Evolutionary conservation across 23 tunicate genomes (phyloP).

Genomic region (Corella eumyota): DNA sequence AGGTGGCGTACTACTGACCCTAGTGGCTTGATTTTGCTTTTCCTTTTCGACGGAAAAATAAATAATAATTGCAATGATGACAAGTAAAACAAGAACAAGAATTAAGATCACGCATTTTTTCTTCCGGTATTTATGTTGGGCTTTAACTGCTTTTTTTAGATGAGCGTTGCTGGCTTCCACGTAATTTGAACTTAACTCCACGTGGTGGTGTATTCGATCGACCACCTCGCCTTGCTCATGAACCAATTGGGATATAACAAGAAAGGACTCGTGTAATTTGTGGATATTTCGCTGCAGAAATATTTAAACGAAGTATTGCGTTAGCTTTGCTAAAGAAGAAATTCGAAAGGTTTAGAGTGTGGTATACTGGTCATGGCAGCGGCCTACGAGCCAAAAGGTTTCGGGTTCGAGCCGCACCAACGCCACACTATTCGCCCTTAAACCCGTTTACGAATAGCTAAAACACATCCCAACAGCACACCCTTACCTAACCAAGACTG

Average conservation of each 20-base stretch:
- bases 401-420: too few species aligned
- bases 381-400: too few species aligned
- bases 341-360: not conserved
- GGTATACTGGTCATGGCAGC: too few species aligned
- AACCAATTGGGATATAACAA: constrained; percentile 54
- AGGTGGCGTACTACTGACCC: not conserved
- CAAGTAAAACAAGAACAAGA: constrained; percentile 18
- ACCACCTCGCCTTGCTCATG: constrained; percentile 76
- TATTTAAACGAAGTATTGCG: too few species aligned
- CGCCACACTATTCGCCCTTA: too few species aligned
- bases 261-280: constrained; percentile 56
- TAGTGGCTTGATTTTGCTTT: too few species aligned
- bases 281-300: constrained; percentile 33
- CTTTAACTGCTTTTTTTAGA: constrained; percentile 63
- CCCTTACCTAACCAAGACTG: too few species aligned
- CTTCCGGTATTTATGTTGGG: constrained; percentile 71
- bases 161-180: constrained; percentile 44
- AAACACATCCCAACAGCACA: too few species aligned
- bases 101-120: constrained; percentile 42
- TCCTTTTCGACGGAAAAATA: constrained; percentile 26
- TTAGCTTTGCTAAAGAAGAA: not conserved
- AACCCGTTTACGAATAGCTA: too few species aligned
- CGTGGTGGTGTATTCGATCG: constrained; percentile 58
- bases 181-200: constrained; percentile 50
- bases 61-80: constrained; percentile 32